phyloP scores from a whole-genome alignment of 2,113 vertebrate species.

The Xiphophorus couchianus region DNA sequence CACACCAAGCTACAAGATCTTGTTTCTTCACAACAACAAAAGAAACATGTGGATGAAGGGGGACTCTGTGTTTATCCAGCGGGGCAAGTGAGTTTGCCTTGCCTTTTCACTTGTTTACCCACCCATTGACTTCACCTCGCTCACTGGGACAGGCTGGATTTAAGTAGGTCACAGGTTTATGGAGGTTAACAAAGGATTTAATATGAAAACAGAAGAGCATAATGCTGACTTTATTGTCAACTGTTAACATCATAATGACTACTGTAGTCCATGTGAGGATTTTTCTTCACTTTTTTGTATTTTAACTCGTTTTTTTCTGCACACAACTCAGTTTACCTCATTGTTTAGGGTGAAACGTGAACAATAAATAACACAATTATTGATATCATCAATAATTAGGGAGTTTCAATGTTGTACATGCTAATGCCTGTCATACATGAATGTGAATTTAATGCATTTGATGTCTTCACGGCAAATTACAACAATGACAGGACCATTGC shows the following conservation, averaged over 20 bases:
- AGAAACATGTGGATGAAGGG: background rate
- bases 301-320: background rate
- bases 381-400: background rate
- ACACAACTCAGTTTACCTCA: background rate
- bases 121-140: slow-evolving; percentile 23
- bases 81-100: slow-evolving; percentile 1
- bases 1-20: background rate
- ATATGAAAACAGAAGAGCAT: slow-evolving; percentile 19
- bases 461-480: background rate
- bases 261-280: background rate
- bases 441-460: background rate
- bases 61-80: background rate
- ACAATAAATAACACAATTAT: background rate
- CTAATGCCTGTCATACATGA: background rate
- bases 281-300: background rate
- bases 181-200: slow-evolving; percentile 50
- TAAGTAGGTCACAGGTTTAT: slow-evolving; percentile 43
- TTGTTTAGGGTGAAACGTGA: background rate
- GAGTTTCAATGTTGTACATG: background rate
- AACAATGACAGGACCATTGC: background rate
- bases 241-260: background rate
- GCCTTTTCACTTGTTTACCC: slow-evolving; percentile 42
- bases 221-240: background rate
- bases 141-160: slow-evolving; percentile 40
- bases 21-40: slow-evolving; percentile 2